These are phyloP conservation scores for Lagopus muta DNA, from an alignment of 2,113 vertebrate species.

Conservation along the genomic window DNA sequence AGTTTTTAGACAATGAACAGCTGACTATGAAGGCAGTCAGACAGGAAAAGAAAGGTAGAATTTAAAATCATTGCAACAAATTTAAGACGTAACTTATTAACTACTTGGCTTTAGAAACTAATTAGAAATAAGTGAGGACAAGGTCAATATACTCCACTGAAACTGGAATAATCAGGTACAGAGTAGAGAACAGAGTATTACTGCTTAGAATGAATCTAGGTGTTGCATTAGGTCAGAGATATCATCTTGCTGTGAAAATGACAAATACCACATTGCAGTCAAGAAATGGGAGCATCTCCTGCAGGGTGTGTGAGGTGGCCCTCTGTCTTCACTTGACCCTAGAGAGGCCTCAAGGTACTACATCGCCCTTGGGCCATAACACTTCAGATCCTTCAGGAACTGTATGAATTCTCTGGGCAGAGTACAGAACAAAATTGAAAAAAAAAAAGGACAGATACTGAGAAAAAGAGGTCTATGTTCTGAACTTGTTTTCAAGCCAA, in stretches of 20 bases:
- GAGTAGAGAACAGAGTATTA: background rate
- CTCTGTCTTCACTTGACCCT: background rate
- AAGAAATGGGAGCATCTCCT: background rate
- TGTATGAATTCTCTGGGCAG: background rate
- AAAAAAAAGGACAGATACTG: background rate
- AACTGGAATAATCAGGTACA: background rate
- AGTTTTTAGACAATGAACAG: background rate
- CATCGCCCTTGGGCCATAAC: background rate
- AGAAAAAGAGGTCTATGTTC: background rate
- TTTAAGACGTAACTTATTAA: background rate
- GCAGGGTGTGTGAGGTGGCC: background rate
- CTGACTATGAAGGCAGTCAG: background rate
- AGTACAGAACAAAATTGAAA: background rate
- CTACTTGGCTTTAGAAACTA: background rate
- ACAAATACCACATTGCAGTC: background rate
- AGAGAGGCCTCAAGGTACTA: fast-evolving
- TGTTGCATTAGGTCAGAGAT: background rate
- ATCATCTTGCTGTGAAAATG: background rate
- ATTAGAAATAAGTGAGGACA: background rate
- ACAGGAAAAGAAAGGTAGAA: background rate
- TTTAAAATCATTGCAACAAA: background rate
- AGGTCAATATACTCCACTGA: background rate
- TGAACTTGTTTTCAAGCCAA: background rate
- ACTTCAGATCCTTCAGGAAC: background rate
- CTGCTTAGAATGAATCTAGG: background rate